A percentile compares a stretch with the other conserved stretches of the same genome.
Conservation (phyloP, 2,797 vertebrate species). For the Simalia tracyae region DNA sequence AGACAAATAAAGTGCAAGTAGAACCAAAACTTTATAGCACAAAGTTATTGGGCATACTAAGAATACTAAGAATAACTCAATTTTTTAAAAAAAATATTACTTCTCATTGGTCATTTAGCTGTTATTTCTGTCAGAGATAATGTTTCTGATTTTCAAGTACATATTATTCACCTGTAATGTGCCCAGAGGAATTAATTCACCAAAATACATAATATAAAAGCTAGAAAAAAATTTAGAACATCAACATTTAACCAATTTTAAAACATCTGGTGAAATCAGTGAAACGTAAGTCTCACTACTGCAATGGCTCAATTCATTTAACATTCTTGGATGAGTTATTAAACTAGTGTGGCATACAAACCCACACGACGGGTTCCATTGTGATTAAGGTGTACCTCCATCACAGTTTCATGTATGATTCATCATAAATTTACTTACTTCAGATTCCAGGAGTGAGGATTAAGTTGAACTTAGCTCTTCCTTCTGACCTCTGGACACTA, state of each 20-base stretch:
- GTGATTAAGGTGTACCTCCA: neutral
- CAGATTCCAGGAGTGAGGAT: neutral
- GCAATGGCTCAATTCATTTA: neutral
- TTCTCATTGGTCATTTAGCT: neutral
- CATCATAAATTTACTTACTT: neutral
- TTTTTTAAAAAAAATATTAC: neutral
- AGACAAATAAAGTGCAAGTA: neutral
- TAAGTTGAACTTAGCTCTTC: neutral
- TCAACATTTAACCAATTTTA: neutral
- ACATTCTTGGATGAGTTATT: neutral
- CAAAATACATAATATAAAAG: neutral
- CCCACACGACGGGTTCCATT: neutral
- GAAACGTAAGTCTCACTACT: neutral
- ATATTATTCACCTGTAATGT: neutral
- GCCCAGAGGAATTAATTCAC: neutral
- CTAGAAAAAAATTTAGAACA: neutral
- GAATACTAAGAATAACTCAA: neutral
- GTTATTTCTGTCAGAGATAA: neutral
- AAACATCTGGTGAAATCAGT: neutral
- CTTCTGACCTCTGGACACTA: neutral
- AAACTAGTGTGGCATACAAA: neutral
- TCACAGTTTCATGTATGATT: neutral
- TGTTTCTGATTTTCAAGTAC: neutral
- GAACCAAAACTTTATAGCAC: neutral
- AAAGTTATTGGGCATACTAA: neutral